These are phyloP conservation scores for Pissodes strobi DNA, from an alignment of 1,140 invertebrate species.

Conservation along the genomic window DNA sequence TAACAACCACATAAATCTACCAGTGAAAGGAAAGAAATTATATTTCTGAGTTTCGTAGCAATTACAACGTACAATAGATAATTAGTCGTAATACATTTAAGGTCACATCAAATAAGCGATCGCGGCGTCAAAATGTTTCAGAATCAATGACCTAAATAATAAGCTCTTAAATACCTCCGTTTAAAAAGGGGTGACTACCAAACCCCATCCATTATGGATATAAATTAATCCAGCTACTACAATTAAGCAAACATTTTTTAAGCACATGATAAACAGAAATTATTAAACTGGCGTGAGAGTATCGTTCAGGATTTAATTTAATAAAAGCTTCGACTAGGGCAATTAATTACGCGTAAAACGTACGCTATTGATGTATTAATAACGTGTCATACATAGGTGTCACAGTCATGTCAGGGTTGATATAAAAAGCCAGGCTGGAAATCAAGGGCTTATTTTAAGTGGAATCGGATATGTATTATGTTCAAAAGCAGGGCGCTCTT, in stretches of 20 bases:
- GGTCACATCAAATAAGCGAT: too few species aligned
- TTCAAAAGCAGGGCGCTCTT: conserved; percentile 24
- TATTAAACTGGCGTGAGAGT: conserved; percentile 20
- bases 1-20: too few species aligned
- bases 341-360: conserved; percentile 33
- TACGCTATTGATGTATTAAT: conserved; percentile 34
- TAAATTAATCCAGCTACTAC: conserved; percentile 16
- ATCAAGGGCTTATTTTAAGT: conserved; percentile 29
- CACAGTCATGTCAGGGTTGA: conserved; percentile 24
- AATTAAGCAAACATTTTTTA: conserved; percentile 26
- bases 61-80: too few species aligned
- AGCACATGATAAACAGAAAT: conserved; percentile 19
- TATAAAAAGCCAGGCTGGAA: conserved; percentile 24
- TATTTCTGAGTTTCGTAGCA: too few species aligned
- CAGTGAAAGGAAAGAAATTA: too few species aligned
- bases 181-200: neutral
- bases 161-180: too few species aligned
- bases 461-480: conserved; percentile 34
- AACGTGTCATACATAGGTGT: conserved; percentile 36
- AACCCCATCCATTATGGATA: conserved; percentile 3
- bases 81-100: too few species aligned
- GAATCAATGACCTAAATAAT: too few species aligned
- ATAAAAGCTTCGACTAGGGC: conserved; percentile 14
- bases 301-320: conserved; percentile 25
- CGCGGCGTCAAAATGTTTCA: too few species aligned